A percentile compares a stretch with the other conserved stretches of the same genome.
These are phyloP conservation scores for Nothocercus julius DNA, from an alignment of 2,113 vertebrate species.

Conservation along the genomic window DNA sequence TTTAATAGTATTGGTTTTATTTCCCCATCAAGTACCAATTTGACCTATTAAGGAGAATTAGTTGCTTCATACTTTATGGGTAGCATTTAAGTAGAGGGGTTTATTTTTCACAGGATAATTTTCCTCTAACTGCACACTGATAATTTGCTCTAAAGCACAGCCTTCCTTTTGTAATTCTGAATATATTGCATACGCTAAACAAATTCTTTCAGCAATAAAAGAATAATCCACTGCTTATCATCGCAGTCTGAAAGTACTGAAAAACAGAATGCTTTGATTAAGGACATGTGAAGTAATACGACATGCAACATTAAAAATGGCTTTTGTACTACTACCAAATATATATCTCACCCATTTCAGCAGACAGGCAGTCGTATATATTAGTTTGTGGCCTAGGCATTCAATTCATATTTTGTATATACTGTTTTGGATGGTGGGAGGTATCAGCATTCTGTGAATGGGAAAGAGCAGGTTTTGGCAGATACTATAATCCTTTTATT, in stretches of 20 bases:
- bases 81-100: conserved; percentile 19
- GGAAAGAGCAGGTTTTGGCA: not conserved
- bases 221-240: not conserved
- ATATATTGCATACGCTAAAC: conserved; percentile 42
- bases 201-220: conserved; percentile 37
- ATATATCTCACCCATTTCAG: not conserved
- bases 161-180: conserved; percentile 1
- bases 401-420: not conserved
- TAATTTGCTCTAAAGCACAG: not conserved
- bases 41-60: conserved; percentile 44
- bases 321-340: not conserved
- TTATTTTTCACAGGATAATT: conserved; percentile 60
- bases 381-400: not conserved
- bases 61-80: conserved; percentile 47
- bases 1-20: conserved; percentile 44
- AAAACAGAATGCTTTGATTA: not conserved
- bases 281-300: not conserved
- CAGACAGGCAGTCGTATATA: not conserved
- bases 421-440: not conserved
- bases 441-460: not conserved
- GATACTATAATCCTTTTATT: not conserved
- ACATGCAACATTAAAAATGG: not conserved
- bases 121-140: conserved; percentile 29
- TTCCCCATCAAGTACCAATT: conserved; percentile 47
- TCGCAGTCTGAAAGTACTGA: not conserved